Base-by-base conservation (phyloP, 92 coral and sea anemone genomes). In the Ricordea florida region DNA sequence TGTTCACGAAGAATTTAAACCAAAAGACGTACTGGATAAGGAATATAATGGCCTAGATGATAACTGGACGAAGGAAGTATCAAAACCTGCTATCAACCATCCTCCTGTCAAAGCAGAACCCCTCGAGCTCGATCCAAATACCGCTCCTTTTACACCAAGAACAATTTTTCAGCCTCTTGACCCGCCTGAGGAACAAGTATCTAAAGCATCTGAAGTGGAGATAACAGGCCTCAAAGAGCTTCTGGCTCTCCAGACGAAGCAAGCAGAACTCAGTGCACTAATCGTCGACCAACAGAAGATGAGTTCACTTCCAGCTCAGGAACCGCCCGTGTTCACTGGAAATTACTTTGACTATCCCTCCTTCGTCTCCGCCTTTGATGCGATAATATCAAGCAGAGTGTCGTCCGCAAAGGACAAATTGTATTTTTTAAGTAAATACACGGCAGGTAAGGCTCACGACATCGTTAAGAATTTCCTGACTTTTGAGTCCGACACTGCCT, bases 401-500 rank as follows among this genome's bases (percentile, higher is more conserved):
- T 64, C 64, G 16, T 53, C 62, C 41, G 60, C 85, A 10, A 70
- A 66, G n/a, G 65, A 78, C 24, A 85, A 78, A 20, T 76, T 85
- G 13, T 85, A 61, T 26, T 85, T 61, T 34, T 61, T 85, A 0
- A 76, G 90, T 5, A 67, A 85, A 37, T 85, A 78, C 35, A 78
- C 74, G 22, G 8, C 44, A n/a, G 76, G 84, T 1, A 35, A 23
- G 2, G 69, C 59, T 1, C 57, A 46, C 6, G 35, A 30, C n/a
- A 27, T 66, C 33, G 47, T 57, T 41, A 66, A 15, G 27, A 68
- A 68, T 3, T 49, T 66, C 13, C 76, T 88, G 21, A 81, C 83
- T 0, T 75, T 88, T 2, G 35, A 66, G 13, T 37, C 80, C 5
- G 83, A 87, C 9, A 78, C 78, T 43, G 93, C 87, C 27, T 84